phyloP scores from a whole-genome alignment of 2,888 invertebrate species.

The Norana najaformis region DNA sequence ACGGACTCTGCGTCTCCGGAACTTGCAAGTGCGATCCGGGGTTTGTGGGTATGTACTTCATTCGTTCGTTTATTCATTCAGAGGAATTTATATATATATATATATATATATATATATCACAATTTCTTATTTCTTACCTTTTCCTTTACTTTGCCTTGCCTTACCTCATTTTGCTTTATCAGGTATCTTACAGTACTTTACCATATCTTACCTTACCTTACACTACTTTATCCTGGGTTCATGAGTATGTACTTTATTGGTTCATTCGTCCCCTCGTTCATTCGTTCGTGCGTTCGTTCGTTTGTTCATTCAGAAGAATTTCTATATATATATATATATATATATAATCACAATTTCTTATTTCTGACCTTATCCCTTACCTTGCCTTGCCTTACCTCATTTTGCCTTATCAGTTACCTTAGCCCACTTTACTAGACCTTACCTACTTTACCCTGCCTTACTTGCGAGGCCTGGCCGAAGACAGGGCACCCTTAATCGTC shows the following conservation, averaged over 20 bases:
- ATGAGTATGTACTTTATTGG: conserved; percentile 45
- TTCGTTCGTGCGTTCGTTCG: too few species aligned
- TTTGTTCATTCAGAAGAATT: background rate
- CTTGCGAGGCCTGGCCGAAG: background rate
- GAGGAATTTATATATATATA: background rate
- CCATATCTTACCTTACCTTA: background rate
- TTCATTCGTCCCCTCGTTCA: too few species aligned
- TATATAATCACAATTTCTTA: background rate
- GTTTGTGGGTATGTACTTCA: conserved; percentile 46
- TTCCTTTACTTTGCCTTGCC: background rate
- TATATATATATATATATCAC: too few species aligned
- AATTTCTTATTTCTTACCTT: background rate
- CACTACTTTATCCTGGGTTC: too few species aligned
- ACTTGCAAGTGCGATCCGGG: conserved; percentile 52
- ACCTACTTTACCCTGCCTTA: background rate
- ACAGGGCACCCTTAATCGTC: background rate
- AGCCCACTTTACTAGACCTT: background rate
- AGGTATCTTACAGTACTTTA: too few species aligned
- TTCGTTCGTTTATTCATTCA: background rate
- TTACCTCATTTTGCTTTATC: background rate
- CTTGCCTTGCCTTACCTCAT: background rate
- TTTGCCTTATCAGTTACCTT: background rate
- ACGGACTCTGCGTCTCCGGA: conserved; percentile 58
- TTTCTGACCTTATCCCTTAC: background rate
- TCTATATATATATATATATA: too few species aligned